Evolutionary conservation across 2,888 invertebrate species (phyloP).

Genomic region (Cerastoderma edule): DNA sequence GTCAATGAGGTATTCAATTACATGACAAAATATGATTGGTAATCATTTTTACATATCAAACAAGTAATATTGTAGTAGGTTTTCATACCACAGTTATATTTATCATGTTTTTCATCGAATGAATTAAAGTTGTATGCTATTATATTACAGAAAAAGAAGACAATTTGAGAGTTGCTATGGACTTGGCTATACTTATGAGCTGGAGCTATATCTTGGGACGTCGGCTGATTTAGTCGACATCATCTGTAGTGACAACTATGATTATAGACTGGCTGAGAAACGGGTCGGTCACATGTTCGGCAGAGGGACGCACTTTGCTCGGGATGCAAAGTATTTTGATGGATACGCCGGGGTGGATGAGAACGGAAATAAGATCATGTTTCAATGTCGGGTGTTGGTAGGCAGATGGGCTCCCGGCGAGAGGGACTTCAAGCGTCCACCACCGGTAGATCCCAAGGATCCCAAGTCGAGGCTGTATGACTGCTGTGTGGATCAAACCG

Average conservation of each 20-base stretch:
- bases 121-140: no score
- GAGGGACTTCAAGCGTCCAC: constrained; percentile 68
- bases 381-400: constrained; percentile 72
- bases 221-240: constrained; percentile 50
- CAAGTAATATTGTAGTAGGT: no score
- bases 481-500: constrained; percentile 71
- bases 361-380: constrained; percentile 67
- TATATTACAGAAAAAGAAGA: constrained; percentile 48
- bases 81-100: no score
- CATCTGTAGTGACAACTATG: constrained; percentile 66
- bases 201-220: constrained; percentile 66
- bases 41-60: no score
- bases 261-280: constrained; percentile 64
- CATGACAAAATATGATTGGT: no score
- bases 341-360: constrained; percentile 58
- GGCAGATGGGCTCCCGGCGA: constrained; percentile 71
- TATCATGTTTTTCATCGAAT: no score
- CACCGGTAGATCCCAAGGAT: constrained; percentile 45
- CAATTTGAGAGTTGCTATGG: constrained; percentile 57
- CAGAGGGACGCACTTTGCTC: constrained; percentile 69
- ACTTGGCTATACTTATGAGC: constrained; percentile 59
- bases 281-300: constrained; percentile 68
- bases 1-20: no score
- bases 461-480: constrained; percentile 55
- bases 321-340: constrained; percentile 68